Conservation (phyloP, 2,113 vertebrate genomes). For the Pollachius pollachius region DNA sequence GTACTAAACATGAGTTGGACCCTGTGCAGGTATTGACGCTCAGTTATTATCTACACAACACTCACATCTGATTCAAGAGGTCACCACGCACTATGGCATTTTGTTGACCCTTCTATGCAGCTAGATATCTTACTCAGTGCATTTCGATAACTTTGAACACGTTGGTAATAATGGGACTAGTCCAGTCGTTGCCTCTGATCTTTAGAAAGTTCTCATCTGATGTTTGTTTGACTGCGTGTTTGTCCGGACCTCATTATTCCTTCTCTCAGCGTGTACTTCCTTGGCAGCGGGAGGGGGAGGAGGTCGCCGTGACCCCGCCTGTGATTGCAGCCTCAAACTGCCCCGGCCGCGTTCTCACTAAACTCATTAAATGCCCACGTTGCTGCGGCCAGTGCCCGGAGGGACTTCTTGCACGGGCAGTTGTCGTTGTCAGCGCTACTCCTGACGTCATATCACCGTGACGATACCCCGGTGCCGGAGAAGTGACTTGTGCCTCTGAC, state of each 20-base stretch:
- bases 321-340: constrained; percentile 54
- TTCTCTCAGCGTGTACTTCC: constrained; percentile 1
- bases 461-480: not conserved
- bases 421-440: constrained; percentile 56
- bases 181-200: too few relatives aligned
- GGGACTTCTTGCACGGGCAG: constrained; percentile 44
- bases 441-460: constrained; percentile 39
- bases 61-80: too few relatives aligned
- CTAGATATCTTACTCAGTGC: too few relatives aligned
- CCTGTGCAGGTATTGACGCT: too few relatives aligned
- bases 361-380: constrained; percentile 58
- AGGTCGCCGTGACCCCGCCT: constrained; percentile 36
- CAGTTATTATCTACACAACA: too few relatives aligned
- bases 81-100: too few relatives aligned
- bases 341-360: constrained; percentile 50
- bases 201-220: too few relatives aligned
- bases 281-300: not conserved
- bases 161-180: too few relatives aligned
- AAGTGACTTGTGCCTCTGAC: constrained; percentile 20
- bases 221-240: constrained; percentile 1
- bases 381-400: constrained; percentile 30
- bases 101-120: too few relatives aligned
- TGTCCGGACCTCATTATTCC: constrained; percentile 44
- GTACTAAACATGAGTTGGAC: too few relatives aligned
- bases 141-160: too few relatives aligned